Evolutionary conservation across 2,888 invertebrate species (phyloP).

Genomic region (Parapristionchus giblindavisi): DNA sequence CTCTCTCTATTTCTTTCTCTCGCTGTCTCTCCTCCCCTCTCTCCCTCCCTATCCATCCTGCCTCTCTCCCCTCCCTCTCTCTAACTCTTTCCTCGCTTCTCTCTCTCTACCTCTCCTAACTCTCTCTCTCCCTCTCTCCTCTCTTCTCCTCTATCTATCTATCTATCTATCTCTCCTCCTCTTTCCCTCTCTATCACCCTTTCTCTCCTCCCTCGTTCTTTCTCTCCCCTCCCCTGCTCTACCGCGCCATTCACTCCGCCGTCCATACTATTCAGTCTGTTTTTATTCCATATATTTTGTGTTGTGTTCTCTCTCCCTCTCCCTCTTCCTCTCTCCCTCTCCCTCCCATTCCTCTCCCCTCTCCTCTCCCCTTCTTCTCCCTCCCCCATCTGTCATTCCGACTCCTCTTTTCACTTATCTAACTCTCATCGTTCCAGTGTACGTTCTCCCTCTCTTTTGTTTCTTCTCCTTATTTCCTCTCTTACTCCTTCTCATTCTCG

Average conservation of each 20-base stretch:
- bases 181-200: not conserved
- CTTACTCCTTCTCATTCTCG: too few relatives aligned
- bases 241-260: not conserved
- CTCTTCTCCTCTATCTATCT: not conserved
- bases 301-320: not conserved
- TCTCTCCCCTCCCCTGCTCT: not conserved
- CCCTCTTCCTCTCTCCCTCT: not conserved
- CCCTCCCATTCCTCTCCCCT: not conserved
- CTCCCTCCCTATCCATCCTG: constrained; percentile 9
- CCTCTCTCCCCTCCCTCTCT: not conserved
- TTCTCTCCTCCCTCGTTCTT: not conserved
- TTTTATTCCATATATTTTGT: not conserved
- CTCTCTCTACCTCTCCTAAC: not conserved
- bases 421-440: not conserved
- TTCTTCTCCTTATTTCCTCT: too few relatives aligned
- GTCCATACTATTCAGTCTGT: not conserved
- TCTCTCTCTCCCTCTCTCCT: constrained; percentile 3
- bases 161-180: not conserved
- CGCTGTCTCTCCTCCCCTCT: not conserved
- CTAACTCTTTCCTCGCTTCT: too few relatives aligned
- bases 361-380: not conserved
- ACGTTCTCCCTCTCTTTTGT: too few relatives aligned
- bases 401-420: not conserved
- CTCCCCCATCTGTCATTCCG: not conserved
- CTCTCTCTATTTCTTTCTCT: not conserved